Percentiles rank a stretch among this genome's conserved stretches.
Conservation (phyloP, 2,113 vertebrate species). For the Lipophrys pholis region DNA sequence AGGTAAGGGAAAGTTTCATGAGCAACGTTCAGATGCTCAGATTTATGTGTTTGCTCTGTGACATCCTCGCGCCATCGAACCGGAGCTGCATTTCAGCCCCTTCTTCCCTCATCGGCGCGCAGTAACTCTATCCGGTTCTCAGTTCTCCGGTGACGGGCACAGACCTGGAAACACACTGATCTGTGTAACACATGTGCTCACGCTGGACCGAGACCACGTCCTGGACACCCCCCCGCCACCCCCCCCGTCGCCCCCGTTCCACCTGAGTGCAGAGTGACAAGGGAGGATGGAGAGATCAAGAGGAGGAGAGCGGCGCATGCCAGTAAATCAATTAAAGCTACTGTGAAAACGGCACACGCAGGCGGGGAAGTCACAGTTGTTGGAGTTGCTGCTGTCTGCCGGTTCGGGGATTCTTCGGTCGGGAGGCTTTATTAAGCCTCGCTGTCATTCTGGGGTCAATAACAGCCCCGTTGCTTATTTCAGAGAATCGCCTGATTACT, state of each 20-base stretch:
- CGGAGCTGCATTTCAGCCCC: slow-evolving; percentile 86
- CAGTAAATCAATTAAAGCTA: slow-evolving; percentile 63
- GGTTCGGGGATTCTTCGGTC: background rate
- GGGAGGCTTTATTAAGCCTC: background rate
- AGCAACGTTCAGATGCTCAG: slow-evolving; percentile 83
- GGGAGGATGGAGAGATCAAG: slow-evolving; percentile 49
- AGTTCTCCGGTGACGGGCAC: slow-evolving; percentile 45
- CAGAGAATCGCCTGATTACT: slow-evolving; percentile 7
- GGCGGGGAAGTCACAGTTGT: slow-evolving; percentile 30
- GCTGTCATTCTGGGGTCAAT: background rate
- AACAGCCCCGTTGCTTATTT: background rate
- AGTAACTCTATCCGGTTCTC: slow-evolving; percentile 91
- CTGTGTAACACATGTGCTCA: slow-evolving; percentile 92
- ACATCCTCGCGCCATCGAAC: slow-evolving; percentile 84
- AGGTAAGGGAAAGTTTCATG: slow-evolving; percentile 66
- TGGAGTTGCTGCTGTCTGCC: slow-evolving; percentile 25
- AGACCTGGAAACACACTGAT: slow-evolving; percentile 88
- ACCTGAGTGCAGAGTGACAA: slow-evolving; percentile 65
- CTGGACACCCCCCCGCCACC: slow-evolving; percentile 26
- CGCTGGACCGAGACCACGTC: slow-evolving; percentile 70
- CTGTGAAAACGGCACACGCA: slow-evolving; percentile 45
- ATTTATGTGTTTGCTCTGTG: slow-evolving; percentile 81
- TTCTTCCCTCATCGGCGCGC: slow-evolving; percentile 87
- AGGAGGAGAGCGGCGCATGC: slow-evolving; percentile 31
- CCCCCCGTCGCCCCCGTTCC: slow-evolving; percentile 34